Percentiles rank a stretch among this genome's conserved stretches.
These are phyloP conservation scores for Rhinichthys klamathensis DNA, from an alignment of 2,113 vertebrate genomes.

Conservation along the genomic window DNA sequence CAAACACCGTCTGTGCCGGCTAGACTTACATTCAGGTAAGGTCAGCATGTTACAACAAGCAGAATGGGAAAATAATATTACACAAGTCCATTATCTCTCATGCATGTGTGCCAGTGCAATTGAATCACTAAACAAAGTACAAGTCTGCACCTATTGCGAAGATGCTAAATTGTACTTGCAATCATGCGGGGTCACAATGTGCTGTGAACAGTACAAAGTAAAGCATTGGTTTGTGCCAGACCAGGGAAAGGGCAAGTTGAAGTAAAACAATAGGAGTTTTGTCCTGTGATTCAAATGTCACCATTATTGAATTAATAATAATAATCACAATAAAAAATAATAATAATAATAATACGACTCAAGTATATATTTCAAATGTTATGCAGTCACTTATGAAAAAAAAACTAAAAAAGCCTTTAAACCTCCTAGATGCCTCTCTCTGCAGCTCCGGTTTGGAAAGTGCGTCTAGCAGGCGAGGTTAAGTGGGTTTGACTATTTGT, in stretches of 20 bases:
- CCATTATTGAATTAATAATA: neutral
- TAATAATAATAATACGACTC: neutral
- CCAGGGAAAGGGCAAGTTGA: neutral
- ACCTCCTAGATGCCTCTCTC: neutral
- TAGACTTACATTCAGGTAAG: neutral
- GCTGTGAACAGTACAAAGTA: neutral
- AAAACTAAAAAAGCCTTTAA: neutral
- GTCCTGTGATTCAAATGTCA: neutral
- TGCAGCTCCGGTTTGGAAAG: neutral
- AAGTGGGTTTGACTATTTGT: constrained; percentile 36
- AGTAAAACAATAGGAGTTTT: neutral
- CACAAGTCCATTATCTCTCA: neutral
- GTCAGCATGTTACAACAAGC: neutral
- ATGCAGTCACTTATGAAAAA: neutral
- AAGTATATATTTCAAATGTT: neutral
- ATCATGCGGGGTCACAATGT: neutral
- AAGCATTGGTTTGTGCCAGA: too few species aligned
- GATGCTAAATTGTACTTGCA: neutral
- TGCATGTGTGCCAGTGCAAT: neutral
- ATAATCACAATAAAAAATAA: neutral
- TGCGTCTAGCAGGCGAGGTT: constrained; percentile 20
- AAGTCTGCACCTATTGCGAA: neutral
- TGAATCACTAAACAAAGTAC: neutral
- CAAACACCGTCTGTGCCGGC: neutral
- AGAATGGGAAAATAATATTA: neutral